phyloP scores from a whole-genome alignment of 2,113 vertebrate genomes.

The Isurus oxyrinchus region DNA sequence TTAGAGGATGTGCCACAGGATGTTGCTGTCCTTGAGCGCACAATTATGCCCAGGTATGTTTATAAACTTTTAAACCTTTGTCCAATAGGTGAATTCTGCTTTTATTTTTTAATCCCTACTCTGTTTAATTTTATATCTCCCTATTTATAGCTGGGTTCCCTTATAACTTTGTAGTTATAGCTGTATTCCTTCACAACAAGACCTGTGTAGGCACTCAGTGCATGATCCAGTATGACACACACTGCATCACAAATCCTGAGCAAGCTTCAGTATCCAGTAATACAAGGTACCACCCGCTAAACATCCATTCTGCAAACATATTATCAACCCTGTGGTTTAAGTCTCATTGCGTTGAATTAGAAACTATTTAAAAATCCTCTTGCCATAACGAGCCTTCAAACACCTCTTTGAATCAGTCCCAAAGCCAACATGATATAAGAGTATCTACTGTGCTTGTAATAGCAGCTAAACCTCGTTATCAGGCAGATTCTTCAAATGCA shows the following conservation, averaged over 20 bases:
- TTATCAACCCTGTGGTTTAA: not conserved
- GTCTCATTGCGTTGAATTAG: not conserved
- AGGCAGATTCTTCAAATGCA: not conserved
- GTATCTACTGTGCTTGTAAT: not conserved
- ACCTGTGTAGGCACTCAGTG: not conserved
- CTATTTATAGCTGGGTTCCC: too few species aligned
- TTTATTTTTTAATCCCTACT: too few species aligned
- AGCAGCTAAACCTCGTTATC: slow-evolving; percentile 1
- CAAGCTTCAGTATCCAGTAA: not conserved
- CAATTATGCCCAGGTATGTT: too few species aligned
- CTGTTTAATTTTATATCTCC: too few species aligned
- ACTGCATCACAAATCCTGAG: not conserved
- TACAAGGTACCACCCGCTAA: not conserved
- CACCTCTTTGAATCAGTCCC: not conserved
- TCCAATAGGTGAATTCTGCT: too few species aligned
- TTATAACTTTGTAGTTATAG: too few species aligned
- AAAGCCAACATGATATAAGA: not conserved
- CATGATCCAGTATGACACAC: too few species aligned
- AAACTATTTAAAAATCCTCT: not conserved
- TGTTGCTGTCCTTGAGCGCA: too few species aligned
- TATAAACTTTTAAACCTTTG: too few species aligned
- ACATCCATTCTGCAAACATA: not conserved
- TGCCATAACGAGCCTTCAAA: not conserved
- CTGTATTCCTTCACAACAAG: too few species aligned
- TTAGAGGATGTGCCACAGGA: too few species aligned